Evolutionary conservation across 2,888 invertebrate genomes (phyloP).

Genomic region (Pyrrhia umbra): DNA sequence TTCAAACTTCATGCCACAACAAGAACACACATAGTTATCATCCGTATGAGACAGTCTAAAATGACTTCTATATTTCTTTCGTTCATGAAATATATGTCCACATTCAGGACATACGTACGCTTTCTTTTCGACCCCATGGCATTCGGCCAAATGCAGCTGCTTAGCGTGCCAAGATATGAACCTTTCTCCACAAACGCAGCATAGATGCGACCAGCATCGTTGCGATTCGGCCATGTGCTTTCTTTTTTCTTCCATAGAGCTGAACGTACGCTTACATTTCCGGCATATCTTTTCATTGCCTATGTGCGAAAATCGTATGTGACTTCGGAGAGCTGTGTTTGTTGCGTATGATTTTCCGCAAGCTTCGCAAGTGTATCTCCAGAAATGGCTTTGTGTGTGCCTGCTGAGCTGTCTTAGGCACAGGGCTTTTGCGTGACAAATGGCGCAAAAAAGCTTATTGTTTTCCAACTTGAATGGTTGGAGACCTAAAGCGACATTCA

Average conservation of each 20-base stretch:
- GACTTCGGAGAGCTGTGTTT: conserved; percentile 76
- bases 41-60: conserved; percentile 81
- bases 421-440: conserved; percentile 76
- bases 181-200: conserved; percentile 78
- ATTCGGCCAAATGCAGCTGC: conserved; percentile 75
- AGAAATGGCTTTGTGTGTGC: conserved; percentile 82
- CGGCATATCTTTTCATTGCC: conserved; percentile 77
- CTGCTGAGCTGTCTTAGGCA: conserved; percentile 80
- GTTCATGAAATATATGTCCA: conserved; percentile 72
- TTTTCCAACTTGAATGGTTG: conserved; percentile 81
- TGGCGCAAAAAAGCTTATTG: conserved; percentile 76
- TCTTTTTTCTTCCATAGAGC: conserved; percentile 74
- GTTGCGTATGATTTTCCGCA: conserved; percentile 84
- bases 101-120: conserved; percentile 80
- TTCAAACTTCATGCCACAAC: conserved; percentile 81
- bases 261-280: conserved; percentile 80
- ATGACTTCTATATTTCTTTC: conserved; percentile 77
- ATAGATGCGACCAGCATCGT: conserved; percentile 81
- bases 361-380: conserved; percentile 81
- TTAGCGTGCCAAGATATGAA: conserved; percentile 79
- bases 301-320: conserved; percentile 77
- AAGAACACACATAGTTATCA: conserved; percentile 79
- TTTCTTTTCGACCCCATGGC: conserved; percentile 75
- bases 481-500: conserved; percentile 75
- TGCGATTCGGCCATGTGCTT: conserved; percentile 74